Evolutionary conservation across 2,113 vertebrate species (phyloP), one percentile per base, ranked within the genome.

Genomic region (Planiliza haematocheilus): DNA sequence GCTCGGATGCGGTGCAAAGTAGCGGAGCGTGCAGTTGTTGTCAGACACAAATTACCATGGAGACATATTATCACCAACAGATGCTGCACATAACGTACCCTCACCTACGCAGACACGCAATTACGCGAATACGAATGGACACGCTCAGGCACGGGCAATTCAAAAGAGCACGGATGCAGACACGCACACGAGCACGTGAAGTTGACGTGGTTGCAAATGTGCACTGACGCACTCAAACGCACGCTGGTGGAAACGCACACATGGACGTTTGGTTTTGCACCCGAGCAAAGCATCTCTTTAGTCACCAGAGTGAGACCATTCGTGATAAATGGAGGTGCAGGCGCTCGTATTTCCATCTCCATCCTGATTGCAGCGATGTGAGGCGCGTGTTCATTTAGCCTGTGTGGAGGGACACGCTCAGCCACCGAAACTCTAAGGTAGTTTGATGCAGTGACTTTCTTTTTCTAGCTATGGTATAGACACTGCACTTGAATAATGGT

Each of bases 301-400:
- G 62, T 79, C 61, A 69, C 52, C 6, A 61, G 62, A 77, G 74
- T 84, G 69, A 56, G 60, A 62, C 75, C 58, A 34, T 50, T 84
- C 62, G 80, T 87, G 65, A 87, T 87, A 73, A 80, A 87, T 88
- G 7, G 83, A 60, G n/a, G 53, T 38, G 16, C 57, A 20, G 46
- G 24, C 53, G 7, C 84, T 82, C 72, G 69, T 78, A 72, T 75
- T 77, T 73, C 36, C n/a, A 76, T 77, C 57, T 41, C 14, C 46
- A 49, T 50, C 21, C 56, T 77, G 56, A 80, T 74, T 73, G 72
- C 64, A 61, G 46, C 16, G 43, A 63, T 55, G 56, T 41, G 43
- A 68, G 48, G n/a, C 56, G 64, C 77, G 70, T 79, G 57, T 46
- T 63, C 37, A 14, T 60, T 57, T 53, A 67, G 36, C 49, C 41